Evolutionary conservation across 2,797 vertebrate species (phyloP).

Genomic region (Gobio occitaniae): DNA sequence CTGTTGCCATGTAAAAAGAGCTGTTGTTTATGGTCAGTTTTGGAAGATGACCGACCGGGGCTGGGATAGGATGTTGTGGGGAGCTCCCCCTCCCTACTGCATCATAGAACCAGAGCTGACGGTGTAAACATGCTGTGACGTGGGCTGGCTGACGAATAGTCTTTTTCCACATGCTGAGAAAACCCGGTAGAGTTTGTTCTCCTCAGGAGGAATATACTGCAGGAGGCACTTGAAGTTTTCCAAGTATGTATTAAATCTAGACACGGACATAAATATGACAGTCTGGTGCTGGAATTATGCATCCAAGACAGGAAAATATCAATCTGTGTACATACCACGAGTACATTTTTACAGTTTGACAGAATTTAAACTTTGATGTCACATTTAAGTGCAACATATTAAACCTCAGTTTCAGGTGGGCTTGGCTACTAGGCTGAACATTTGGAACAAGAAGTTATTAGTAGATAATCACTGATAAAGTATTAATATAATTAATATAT

Average conservation of each 20-base stretch:
- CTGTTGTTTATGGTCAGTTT: conserved; percentile 57
- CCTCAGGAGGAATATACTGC: conserved; percentile 33
- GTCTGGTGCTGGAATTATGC: background rate
- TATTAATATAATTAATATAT: background rate
- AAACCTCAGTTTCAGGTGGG: too few relatives aligned
- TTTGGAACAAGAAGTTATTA: background rate
- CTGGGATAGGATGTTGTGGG: conserved; percentile 42
- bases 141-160: conserved; percentile 60
- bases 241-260: conserved; percentile 23
- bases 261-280: conserved; percentile 6
- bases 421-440: background rate
- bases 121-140: conserved; percentile 63
- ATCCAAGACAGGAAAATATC: conserved; percentile 4
- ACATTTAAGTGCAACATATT: background rate
- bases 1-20: conserved; percentile 60
- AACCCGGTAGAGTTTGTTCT: conserved; percentile 51
- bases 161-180: conserved; percentile 60
- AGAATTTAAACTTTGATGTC: background rate
- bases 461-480: background rate
- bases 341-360: background rate
- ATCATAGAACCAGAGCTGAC: conserved; percentile 45
- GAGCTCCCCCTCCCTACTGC: conserved; percentile 38
- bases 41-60: conserved; percentile 21
- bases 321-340: background rate
- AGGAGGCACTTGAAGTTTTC: conserved; percentile 24